Conservation (phyloP, 2,113 vertebrate species). For the Melospiza melodia region DNA sequence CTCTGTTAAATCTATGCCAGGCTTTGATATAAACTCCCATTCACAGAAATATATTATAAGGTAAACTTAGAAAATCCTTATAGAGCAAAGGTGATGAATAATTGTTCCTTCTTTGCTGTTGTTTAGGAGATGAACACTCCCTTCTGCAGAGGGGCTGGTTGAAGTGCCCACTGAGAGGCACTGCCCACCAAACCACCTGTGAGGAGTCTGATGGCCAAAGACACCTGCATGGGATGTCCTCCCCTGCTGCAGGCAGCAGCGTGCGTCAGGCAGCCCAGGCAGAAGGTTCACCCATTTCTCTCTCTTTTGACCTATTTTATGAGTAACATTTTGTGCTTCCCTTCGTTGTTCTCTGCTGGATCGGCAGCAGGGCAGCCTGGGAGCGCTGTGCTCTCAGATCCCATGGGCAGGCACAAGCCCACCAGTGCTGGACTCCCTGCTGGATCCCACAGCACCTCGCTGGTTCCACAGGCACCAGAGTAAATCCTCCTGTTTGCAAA, state of each 20-base stretch:
- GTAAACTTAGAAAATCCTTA: not conserved
- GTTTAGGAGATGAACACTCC: not conserved
- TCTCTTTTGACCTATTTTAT: not conserved
- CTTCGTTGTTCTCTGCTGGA: not conserved
- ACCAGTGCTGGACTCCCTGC: not conserved
- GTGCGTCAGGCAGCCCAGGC: not conserved
- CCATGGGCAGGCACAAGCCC: accelerated
- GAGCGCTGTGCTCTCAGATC: not conserved
- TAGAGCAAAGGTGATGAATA: not conserved
- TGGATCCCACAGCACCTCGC: not conserved
- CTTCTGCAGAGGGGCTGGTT: not conserved
- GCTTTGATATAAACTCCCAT: not conserved
- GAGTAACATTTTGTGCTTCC: not conserved
- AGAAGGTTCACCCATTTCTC: not conserved
- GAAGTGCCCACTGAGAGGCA: not conserved
- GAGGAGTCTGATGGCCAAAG: not conserved
- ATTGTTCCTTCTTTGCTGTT: not conserved
- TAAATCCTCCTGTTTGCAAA: not conserved
- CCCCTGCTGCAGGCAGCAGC: not conserved
- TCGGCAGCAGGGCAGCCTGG: not conserved
- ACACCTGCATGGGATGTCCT: not conserved
- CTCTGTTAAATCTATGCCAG: not conserved
- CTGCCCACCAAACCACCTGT: too few species aligned
- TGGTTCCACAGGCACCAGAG: not conserved
- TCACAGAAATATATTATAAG: not conserved